phyloP scores from a whole-genome alignment of 2,888 invertebrate species.

The Papilio protenor region DNA sequence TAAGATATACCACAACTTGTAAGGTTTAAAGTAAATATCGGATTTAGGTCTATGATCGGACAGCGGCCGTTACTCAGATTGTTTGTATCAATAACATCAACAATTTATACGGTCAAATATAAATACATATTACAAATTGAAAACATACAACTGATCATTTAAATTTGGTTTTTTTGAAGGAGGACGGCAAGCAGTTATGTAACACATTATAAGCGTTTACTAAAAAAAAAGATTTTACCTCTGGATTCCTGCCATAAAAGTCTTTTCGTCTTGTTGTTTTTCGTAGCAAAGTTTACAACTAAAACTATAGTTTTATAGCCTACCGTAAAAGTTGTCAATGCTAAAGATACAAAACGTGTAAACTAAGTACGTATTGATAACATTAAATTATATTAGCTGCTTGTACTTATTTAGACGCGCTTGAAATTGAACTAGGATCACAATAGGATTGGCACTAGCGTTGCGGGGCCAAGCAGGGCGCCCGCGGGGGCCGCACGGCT shows the following conservation, averaged over 20 bases:
- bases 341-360: constrained; percentile 28
- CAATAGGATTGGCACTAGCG: constrained; percentile 65
- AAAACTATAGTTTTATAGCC: too few relatives aligned
- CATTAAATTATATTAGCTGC: constrained; percentile 29
- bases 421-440: constrained; percentile 80
- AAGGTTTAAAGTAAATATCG: constrained; percentile 26
- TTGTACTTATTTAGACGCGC: constrained; percentile 49
- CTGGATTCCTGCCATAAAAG: too few relatives aligned
- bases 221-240: not conserved
- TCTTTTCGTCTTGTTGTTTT: too few relatives aligned
- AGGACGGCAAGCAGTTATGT: not conserved
- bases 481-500: constrained; percentile 64
- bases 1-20: constrained; percentile 13
- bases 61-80: constrained; percentile 31
- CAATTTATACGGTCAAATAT: not conserved
- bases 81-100: constrained; percentile 22
- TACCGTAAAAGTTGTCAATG: constrained; percentile 14
- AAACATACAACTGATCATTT: not conserved
- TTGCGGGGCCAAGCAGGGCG: constrained; percentile 65
- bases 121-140: not conserved
- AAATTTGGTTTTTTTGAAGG: not conserved
- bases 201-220: not conserved
- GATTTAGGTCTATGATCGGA: constrained; percentile 33
- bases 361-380: constrained; percentile 29
- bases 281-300: too few relatives aligned